Percentiles rank a stretch among this genome's conserved stretches.
These are phyloP conservation scores for Eciton burchellii DNA, from an alignment of 1,140 invertebrate species.

Conservation along the genomic window DNA sequence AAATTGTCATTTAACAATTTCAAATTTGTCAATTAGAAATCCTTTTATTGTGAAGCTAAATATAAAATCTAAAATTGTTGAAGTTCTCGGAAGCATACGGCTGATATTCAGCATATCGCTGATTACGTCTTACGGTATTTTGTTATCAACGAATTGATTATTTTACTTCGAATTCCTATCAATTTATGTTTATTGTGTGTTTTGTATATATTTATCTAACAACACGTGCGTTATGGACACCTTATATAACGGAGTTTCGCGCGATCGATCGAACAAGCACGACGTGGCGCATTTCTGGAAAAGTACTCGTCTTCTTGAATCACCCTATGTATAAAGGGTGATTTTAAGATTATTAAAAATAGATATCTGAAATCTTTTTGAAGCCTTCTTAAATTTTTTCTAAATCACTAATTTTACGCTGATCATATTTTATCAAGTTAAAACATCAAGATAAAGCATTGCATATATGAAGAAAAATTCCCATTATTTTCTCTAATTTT, in stretches of 20 bases:
- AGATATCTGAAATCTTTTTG: neutral
- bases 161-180: neutral
- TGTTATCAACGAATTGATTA: neutral
- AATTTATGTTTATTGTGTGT: neutral
- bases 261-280: constrained; percentile 43
- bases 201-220: neutral
- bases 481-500: no score
- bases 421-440: no score
- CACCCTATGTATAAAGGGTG: neutral
- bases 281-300: constrained; percentile 49
- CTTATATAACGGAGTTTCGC: constrained; percentile 48
- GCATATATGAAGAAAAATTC: no score
- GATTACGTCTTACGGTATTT: neutral
- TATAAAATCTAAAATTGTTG: neutral
- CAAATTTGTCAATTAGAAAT: neutral
- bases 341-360: neutral
- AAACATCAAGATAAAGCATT: no score
- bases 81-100: neutral
- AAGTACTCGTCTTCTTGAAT: constrained; percentile 34
- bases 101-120: neutral
- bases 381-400: neutral
- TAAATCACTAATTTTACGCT: neutral
- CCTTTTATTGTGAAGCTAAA: neutral
- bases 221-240: constrained; percentile 7
- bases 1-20: no score